phyloP scores from a whole-genome alignment of 2,113 vertebrate species.

The Syrrhaptes paradoxus region DNA sequence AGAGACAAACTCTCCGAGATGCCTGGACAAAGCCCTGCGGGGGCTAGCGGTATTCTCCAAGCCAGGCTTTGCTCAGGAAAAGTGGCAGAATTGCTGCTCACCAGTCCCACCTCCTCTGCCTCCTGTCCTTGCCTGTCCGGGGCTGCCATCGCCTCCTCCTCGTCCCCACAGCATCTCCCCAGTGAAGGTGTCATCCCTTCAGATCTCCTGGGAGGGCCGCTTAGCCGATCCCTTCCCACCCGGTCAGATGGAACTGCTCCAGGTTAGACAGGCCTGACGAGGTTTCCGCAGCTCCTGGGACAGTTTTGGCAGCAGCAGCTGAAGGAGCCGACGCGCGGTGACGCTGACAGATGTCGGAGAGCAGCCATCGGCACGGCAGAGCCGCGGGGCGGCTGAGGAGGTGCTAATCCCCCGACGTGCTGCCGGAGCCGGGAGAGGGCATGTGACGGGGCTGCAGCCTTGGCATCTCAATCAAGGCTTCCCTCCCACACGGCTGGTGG shows the following conservation, averaged over 20 bases:
- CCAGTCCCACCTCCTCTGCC: not conserved
- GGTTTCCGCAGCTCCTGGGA: not conserved
- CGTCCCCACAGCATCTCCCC: not conserved
- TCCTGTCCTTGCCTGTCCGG: not conserved
- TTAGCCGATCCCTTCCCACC: no score
- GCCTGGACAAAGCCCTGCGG: fast-evolving
- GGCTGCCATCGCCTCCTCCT: not conserved
- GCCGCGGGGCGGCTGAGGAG: not conserved
- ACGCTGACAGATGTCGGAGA: not conserved
- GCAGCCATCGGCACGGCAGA: fast-evolving
- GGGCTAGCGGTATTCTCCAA: not conserved
- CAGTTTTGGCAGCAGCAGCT: not conserved
- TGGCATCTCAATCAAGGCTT: not conserved
- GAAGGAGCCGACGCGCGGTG: not conserved
- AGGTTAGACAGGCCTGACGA: fast-evolving
- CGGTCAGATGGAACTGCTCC: not conserved
- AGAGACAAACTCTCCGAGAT: not conserved
- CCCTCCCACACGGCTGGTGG: fast-evolving
- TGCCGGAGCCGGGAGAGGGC: not conserved
- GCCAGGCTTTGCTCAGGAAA: not conserved
- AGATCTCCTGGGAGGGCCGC: not conserved
- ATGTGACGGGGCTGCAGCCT: not conserved
- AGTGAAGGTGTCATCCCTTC: not conserved
- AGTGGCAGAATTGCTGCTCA: not conserved
- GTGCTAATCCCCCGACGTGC: not conserved